Evolutionary conservation across 2,888 invertebrate species (phyloP), one percentile per base, ranked within the genome.

Genomic region (Luffia ferchaultella): DNA sequence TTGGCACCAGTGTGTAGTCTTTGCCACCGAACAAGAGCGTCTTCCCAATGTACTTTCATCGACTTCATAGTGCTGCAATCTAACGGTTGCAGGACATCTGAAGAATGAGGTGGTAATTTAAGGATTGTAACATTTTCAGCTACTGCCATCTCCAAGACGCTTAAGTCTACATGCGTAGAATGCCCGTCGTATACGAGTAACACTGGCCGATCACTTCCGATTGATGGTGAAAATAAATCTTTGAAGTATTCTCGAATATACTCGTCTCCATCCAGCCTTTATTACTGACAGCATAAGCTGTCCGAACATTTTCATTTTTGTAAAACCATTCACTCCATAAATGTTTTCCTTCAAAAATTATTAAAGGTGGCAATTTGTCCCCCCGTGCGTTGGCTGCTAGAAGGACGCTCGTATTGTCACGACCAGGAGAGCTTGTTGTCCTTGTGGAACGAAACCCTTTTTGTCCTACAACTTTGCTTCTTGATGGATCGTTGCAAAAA

Each of bases 401-500:
- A 18, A 45, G 45, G 19, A 45, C 18, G 18, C 17, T 7, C 17
- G 45, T 45, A 15, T 45, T 45, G 15, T 2, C 18, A 17, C 45
- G 17, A 16, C 18, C 16, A 17, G 45, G 45, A 15, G 18, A 45
- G 45, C 45, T 45, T 18, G 45, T 17, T 15, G 45, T 18, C 15
- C 17, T 45, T 16, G 45, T 45, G 2, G 18, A 17, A 15, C 45
- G 15, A 15, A 17, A 18, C 17, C 9, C 30, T 30, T 7, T 30
- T 30, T 30, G 3, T 9, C 30, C 30, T 30, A 30, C 3, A 7
- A 9, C 9, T 30, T 30, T 54, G 18, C 20, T 49, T 46, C 51
- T 52, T 3, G 48, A 40, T 17, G 56, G 52, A 47, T 61, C 57
- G 45, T 51, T 43, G 40, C 49, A 53, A 41, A 59, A 53, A 50